Conservation (phyloP, 2,113 vertebrate species). For the Hyaena hyaena region DNA sequence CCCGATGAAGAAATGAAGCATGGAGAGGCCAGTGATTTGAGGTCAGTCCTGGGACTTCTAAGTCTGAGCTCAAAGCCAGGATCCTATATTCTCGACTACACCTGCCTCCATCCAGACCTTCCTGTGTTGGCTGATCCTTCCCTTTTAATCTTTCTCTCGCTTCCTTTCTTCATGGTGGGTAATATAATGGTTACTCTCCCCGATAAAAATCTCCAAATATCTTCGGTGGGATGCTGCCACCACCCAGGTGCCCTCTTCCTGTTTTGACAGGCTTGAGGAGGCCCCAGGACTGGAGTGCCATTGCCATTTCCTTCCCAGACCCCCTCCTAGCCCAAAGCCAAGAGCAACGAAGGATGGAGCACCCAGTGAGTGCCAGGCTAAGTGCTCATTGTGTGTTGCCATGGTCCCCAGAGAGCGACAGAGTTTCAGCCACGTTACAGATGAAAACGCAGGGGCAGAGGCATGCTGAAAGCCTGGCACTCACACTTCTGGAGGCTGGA, state of each 20-base stretch:
- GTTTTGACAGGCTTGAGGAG: background rate
- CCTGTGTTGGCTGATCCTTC: too few species aligned
- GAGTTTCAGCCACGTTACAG: fast-evolving
- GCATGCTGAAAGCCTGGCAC: background rate
- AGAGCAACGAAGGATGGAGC: fast-evolving
- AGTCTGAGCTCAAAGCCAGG: background rate
- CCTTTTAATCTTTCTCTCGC: background rate
- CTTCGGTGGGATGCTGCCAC: background rate
- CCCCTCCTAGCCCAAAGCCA: background rate
- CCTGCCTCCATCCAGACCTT: background rate
- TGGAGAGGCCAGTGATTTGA: background rate
- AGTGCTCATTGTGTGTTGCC: fast-evolving
- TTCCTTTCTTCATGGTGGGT: background rate
- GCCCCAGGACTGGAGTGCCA: background rate
- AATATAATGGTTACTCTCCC: background rate
- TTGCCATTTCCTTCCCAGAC: background rate
- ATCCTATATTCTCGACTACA: fast-evolving
- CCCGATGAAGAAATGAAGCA: background rate
- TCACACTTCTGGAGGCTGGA: too few species aligned
- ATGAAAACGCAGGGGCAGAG: background rate
- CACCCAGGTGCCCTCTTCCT: background rate
- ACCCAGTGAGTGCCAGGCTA: background rate
- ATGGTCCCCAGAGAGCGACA: fast-evolving
- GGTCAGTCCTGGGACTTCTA: background rate
- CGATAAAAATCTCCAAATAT: background rate